A percentile compares a stretch with the other conserved stretches of the same genome.
phyloP scores from a whole-genome alignment of 1,140 invertebrate genomes.

The Drosophila chauvacae region DNA sequence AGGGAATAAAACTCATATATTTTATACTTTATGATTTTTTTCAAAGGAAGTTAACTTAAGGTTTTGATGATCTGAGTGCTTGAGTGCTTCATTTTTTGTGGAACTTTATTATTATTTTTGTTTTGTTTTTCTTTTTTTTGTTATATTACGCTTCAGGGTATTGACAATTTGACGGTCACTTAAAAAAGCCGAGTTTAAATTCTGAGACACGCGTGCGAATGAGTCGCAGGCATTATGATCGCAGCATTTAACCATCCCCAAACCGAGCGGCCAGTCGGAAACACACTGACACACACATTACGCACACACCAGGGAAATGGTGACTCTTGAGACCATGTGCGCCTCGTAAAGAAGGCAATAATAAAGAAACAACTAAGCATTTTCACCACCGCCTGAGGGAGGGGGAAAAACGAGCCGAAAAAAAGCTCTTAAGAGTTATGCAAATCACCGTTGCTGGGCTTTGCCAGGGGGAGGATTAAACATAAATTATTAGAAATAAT shows the following conservation, averaged over 20 bases:
- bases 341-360: constrained; percentile 51
- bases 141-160: constrained; percentile 2
- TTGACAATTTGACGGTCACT: constrained; percentile 8
- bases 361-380: constrained; percentile 55
- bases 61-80: neutral
- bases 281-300: constrained; percentile 20
- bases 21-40: constrained; percentile 6
- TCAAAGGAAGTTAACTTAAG: constrained; percentile 5
- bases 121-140: neutral
- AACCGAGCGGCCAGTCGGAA: constrained; percentile 11
- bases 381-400: constrained; percentile 20
- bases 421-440: constrained; percentile 34
- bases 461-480: neutral
- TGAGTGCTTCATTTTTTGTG: constrained; percentile 5
- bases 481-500: neutral
- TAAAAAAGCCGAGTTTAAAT: constrained; percentile 2
- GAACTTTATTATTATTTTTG: neutral
- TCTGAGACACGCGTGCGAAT: constrained; percentile 42
- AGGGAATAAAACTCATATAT: constrained; percentile 11
- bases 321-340: constrained; percentile 50
- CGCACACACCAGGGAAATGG: constrained; percentile 26
- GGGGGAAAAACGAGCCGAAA: constrained; percentile 14
- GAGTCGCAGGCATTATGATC: constrained; percentile 53
- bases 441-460: constrained; percentile 41
- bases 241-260: constrained; percentile 12